phyloP scores from a whole-genome alignment of 2,888 invertebrate species.

The Eupeodes luniger region DNA sequence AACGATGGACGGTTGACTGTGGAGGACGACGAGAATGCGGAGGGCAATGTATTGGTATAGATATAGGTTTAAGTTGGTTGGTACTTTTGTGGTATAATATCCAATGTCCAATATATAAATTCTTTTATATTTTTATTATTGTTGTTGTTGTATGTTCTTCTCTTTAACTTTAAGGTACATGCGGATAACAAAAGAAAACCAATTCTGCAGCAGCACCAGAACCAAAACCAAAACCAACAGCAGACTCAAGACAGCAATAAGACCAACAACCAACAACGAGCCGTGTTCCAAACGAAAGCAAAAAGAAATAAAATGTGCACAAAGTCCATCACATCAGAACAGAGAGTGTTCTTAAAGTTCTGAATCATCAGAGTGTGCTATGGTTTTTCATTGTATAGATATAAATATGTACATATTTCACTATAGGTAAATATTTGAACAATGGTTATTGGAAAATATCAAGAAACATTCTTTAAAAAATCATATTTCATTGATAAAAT shows the following conservation, averaged over 20 bases:
- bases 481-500: slow-evolving; percentile 30
- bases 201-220: slow-evolving; percentile 50
- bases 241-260: slow-evolving; percentile 24
- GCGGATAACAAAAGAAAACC: slow-evolving; percentile 70
- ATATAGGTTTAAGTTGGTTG: background rate
- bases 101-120: slow-evolving; percentile 62
- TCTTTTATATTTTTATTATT: slow-evolving; percentile 32
- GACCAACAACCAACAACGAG: slow-evolving; percentile 31
- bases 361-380: slow-evolving; percentile 64
- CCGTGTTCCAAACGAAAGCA: slow-evolving; percentile 29
- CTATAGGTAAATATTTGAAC: slow-evolving; percentile 11
- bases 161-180: slow-evolving; percentile 45
- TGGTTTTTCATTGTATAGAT: slow-evolving; percentile 26
- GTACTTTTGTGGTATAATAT: slow-evolving; percentile 41
- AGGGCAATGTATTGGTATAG: background rate
- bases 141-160: slow-evolving; percentile 2
- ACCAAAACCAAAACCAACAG: too few relatives aligned
- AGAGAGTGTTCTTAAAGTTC: slow-evolving; percentile 66
- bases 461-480: slow-evolving; percentile 25
- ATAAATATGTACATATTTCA: slow-evolving; percentile 10
- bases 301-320: slow-evolving; percentile 50
- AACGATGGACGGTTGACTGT: background rate
- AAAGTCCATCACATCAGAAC: slow-evolving; percentile 35
- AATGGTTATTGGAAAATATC: slow-evolving; percentile 46
- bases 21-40: background rate